These are phyloP conservation scores for Ochotona princeps DNA, from an alignment of 2,113 vertebrate species.

Conservation along the genomic window DNA sequence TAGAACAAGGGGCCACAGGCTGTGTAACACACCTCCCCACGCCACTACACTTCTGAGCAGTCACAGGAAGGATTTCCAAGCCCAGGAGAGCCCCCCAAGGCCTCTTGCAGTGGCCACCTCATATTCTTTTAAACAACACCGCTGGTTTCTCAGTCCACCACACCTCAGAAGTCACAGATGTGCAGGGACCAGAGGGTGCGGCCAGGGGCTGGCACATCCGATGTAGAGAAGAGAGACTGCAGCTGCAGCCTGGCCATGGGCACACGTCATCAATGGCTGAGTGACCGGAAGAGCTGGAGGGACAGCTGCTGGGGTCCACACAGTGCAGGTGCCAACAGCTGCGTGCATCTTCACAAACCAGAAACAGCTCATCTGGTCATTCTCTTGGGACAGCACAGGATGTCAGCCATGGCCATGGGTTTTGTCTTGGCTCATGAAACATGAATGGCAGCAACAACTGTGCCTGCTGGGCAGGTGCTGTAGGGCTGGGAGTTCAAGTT, in stretches of 20 bases:
- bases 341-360: neutral
- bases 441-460: neutral
- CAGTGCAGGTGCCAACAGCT: neutral
- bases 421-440: neutral
- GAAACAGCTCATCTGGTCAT: neutral
- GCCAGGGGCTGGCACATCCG: neutral
- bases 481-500: neutral
- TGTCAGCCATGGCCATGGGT: neutral
- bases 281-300: neutral
- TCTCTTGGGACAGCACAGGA: neutral
- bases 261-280: no score
- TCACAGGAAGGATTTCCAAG: neutral
- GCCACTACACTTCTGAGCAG: neutral
- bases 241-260: neutral
- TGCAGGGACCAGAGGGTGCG: neutral
- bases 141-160: neutral
- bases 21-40: neutral
- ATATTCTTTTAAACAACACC: neutral
- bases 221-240: neutral
- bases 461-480: neutral
- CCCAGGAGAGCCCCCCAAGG: neutral
- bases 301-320: neutral
- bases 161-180: neutral
- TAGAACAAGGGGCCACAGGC: neutral
- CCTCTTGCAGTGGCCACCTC: neutral